Evolutionary conservation across 2,888 invertebrate genomes (phyloP), one percentile per base, ranked within the genome.

Genomic region (Macrophya annulata): DNA sequence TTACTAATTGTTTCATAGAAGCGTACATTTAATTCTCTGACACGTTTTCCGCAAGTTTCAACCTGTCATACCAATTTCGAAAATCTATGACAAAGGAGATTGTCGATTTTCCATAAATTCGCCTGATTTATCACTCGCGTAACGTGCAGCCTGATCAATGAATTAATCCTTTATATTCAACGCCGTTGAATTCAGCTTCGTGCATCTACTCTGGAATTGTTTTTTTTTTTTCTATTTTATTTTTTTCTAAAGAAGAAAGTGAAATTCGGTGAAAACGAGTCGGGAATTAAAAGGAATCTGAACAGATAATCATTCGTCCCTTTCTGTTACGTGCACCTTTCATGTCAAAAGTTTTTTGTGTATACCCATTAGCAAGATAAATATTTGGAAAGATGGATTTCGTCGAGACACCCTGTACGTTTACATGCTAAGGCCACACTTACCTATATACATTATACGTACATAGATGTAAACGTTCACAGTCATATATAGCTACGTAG

Each of bases 1-100:
- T 81, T 21, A 62, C 10, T 81, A 43, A 81, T 81, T 81, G 51
- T 81, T 62, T 10, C 62, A 62, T 76, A 31, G 10, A 12, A 74
- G 17, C 72, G 21, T 74, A 72, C 72, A 17, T 68, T 37, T 37
- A 68, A 37, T 37, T 37, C 37, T 68, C 68, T 25, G 3, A 10
- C 37, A 68, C 68, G 37, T 37, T 68, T 37, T 68, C 6, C 37
- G 6, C 68, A 37, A 4, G 68, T 31, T 17, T 17, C 1, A 1
- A 12, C 55, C 17, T 68, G 12, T 1, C 68, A 68, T 25, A 5
- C 31, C 4, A 37, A 37, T 37, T 68, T 37, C 37, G 37, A 37
- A 68, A 68, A 37, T 68, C 37, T 37, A 15, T 68, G 55, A 55
- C 55, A 55, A 55, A 68, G 37, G 37, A 12, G 37, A 1, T 68